Base-by-base conservation (phyloP, 2,797 vertebrate genomes). In the Petrocephalus schoutedeni region DNA sequence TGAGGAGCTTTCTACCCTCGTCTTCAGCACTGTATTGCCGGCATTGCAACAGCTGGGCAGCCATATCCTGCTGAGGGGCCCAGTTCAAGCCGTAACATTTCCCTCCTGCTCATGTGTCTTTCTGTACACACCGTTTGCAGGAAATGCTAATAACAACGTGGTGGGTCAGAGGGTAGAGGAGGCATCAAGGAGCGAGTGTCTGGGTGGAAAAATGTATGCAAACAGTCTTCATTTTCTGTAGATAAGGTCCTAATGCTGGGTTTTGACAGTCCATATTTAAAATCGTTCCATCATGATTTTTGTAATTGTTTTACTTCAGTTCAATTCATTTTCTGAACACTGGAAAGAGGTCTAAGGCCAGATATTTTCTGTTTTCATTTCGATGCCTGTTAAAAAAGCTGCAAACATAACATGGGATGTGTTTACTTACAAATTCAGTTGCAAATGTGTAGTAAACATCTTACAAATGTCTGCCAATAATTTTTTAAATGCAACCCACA, bases 391-490 rank as follows among this genome's bases (percentile, higher is more conserved):
- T 80, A 10, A 82, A 83, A 21, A 54, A 4, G 21, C 45, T 54
- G n/a, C 53, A 83, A 83, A 21, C 9, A 83, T 54, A 12, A 51
- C 80, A 28, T 23, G 80, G n/a, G 49, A 83, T 51, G 80, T 83
- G 80, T 77, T 77, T 77, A 49, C 41, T 45, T 77, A 28, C 36
- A 49, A 77, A 77, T 77, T 77, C 41, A 49, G 41, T 49, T 77
- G 71, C 71, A 45, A 77, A n/a, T 45, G 16, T 77, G 71, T 49
- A 49, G 16, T 77, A 77, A 77, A 54, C 49, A 83, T 54, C n/a
- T 83, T 54, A 83, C n/a, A 83, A 21, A 53, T 83, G 80, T 21
- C 80, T 83, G 80, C 21, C n/a, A 83, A 83, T 83, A 83, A 54
- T 51, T 54, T 0, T 6, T 23, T 54, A 83, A 54, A 28, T 83